Evolutionary conservation across 2,888 invertebrate genomes (phyloP).

Genomic region (Spisula solida): DNA sequence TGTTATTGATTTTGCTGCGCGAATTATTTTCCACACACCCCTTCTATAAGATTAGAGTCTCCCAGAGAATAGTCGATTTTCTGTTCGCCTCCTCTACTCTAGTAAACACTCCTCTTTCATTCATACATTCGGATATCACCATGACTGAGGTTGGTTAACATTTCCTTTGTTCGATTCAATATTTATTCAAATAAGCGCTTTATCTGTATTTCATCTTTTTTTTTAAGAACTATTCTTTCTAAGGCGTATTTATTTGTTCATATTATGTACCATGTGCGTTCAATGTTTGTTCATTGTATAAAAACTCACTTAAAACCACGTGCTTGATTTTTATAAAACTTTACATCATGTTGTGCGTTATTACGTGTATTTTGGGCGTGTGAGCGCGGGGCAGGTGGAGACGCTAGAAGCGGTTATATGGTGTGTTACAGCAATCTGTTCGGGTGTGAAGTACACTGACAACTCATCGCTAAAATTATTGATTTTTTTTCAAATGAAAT

Average conservation of each 20-base stretch:
- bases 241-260: background rate
- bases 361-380: no score
- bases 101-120: constrained; percentile 16
- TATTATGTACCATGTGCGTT: background rate
- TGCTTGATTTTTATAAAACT: no score
- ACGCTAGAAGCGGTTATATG: no score
- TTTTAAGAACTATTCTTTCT: background rate
- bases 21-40: background rate
- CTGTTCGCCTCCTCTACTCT: background rate
- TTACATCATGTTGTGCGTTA: no score
- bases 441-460: no score
- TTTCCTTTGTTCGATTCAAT: background rate
- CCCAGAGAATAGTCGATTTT: background rate
- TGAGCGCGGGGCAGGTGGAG: no score
- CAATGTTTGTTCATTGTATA: background rate
- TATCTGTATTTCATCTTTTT: background rate
- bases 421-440: no score
- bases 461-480: no score
- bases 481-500: no score
- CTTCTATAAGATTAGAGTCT: background rate
- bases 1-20: constrained; percentile 6
- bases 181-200: background rate
- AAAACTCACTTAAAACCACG: no score
- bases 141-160: background rate
- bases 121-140: constrained; percentile 5